phyloP scores from a whole-genome alignment of 2,797 vertebrate genomes.

The Mareca penelope region DNA sequence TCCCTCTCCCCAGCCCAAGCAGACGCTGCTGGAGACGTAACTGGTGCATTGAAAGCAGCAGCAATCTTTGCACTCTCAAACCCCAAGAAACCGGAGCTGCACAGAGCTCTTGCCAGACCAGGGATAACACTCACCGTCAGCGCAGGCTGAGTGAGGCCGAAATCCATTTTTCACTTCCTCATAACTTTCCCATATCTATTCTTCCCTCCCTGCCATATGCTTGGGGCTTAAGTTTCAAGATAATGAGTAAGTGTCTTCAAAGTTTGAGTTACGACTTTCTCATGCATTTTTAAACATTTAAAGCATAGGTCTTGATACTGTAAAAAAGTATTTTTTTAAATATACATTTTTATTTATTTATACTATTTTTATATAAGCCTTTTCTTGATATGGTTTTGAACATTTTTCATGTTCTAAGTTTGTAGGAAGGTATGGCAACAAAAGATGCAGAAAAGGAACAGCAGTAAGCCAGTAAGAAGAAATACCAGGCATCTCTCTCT shows the following conservation, averaged over 20 bases:
- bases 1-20: background rate
- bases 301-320: background rate
- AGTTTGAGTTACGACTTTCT: background rate
- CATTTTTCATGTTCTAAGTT: background rate
- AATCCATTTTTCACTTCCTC: background rate
- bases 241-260: background rate
- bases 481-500: background rate
- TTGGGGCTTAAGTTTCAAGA: background rate
- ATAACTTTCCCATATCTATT: background rate
- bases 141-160: background rate
- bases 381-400: background rate
- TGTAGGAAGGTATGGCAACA: background rate
- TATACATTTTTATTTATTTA: too few relatives aligned
- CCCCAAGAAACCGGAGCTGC: background rate
- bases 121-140: background rate
- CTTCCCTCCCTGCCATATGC: rapidly evolving
- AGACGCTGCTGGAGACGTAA: background rate
- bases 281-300: background rate
- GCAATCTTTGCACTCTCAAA: background rate
- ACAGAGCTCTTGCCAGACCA: background rate
- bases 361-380: too few relatives aligned
- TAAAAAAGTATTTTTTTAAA: background rate
- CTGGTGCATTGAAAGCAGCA: background rate
- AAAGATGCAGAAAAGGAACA: background rate
- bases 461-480: background rate